These are phyloP conservation scores for Pipra filicauda DNA, from an alignment of 2,113 vertebrate genomes.

Conservation along the genomic window DNA sequence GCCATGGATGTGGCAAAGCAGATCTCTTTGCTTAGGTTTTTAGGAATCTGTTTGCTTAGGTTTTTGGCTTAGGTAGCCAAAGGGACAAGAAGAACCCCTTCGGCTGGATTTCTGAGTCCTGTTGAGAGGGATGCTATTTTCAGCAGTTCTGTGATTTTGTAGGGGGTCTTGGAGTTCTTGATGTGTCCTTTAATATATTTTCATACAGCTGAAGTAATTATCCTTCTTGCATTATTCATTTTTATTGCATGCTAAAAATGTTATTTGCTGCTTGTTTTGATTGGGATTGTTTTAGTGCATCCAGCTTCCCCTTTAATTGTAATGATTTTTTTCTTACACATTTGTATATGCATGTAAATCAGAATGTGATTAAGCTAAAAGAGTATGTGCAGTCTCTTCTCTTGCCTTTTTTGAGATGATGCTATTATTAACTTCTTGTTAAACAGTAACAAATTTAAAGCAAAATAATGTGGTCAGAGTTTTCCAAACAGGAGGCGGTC, in stretches of 20 bases:
- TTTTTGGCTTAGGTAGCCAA: background rate
- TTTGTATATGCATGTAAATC: constrained; percentile 30
- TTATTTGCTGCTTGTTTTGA: constrained; percentile 42
- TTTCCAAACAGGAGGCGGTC: background rate
- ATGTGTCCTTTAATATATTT: background rate
- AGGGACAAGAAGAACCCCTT: background rate
- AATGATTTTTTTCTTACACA: background rate
- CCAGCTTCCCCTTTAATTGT: constrained; percentile 1
- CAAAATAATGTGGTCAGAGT: background rate
- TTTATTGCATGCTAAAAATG: constrained; percentile 54
- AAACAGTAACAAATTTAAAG: constrained; percentile 15
- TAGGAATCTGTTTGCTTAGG: background rate
- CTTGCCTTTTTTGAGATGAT: constrained; percentile 28
- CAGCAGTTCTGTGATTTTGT: background rate
- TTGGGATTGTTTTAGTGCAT: constrained; percentile 6
- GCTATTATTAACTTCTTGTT: constrained; percentile 2
- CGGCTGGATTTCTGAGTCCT: background rate
- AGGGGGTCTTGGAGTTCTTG: background rate
- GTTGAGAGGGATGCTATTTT: background rate
- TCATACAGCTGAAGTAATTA: background rate
- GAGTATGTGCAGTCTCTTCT: background rate
- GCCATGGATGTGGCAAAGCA: background rate
- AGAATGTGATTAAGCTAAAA: background rate
- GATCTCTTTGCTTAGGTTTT: background rate
- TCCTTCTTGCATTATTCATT: background rate